Percentiles rank a stretch among this genome's conserved stretches.
These are phyloP conservation scores for Conus canariensis DNA, from an alignment of 2,888 invertebrate species.

Conservation along the genomic window DNA sequence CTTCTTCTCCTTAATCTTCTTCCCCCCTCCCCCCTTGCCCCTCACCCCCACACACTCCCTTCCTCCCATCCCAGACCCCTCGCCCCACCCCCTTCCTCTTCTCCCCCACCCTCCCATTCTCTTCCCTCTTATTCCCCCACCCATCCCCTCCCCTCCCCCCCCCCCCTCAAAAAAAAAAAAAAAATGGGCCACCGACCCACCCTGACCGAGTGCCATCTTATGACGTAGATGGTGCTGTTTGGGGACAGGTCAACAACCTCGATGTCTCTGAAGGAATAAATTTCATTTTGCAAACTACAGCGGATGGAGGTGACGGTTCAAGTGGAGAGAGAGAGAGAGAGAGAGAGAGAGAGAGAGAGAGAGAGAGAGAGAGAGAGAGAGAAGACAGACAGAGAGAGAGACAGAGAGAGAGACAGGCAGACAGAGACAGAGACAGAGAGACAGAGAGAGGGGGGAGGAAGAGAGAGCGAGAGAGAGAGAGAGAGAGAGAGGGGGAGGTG, in stretches of 20 bases:
- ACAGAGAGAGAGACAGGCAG: background rate
- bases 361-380: background rate
- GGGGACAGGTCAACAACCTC: constrained; percentile 17
- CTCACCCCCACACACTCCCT: background rate
- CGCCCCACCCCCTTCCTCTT: background rate
- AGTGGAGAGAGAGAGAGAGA: background rate
- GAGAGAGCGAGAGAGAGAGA: too few species aligned
- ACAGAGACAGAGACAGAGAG: background rate
- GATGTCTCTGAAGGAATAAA: background rate
- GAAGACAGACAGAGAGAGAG: background rate
- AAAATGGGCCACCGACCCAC: background rate
- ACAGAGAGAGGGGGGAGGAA: background rate
- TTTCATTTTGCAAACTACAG: constrained; percentile 12
- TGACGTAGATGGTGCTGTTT: constrained; percentile 28
- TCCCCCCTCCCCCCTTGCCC: background rate
- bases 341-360: background rate
- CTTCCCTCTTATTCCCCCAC: background rate
- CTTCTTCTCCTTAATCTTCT: too few species aligned
- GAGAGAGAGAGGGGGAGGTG: too few species aligned
- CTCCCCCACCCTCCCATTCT: background rate
- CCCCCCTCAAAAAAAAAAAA: background rate
- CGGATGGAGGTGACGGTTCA: background rate
- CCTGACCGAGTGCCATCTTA: constrained; percentile 11
- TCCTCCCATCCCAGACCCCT: background rate
- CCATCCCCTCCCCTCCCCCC: background rate